phyloP scores from a whole-genome alignment of 2,888 invertebrate species.

The Pristionchus entomophagus region DNA sequence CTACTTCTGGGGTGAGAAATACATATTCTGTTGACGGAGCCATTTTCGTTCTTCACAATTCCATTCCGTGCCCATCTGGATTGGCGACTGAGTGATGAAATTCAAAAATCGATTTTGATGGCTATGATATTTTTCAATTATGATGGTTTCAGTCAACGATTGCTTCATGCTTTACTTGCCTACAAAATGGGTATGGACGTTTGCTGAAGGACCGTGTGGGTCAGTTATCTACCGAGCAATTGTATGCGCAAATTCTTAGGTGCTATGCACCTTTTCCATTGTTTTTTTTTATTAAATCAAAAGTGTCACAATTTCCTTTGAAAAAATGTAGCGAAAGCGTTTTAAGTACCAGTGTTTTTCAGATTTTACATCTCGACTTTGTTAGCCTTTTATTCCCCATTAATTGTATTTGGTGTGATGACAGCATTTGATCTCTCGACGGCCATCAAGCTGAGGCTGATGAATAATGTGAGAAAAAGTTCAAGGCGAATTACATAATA shows the following conservation, averaged over 20 bases:
- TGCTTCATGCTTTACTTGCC: constrained; percentile 56
- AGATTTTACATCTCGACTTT: constrained; percentile 48
- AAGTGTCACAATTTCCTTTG: too few species aligned
- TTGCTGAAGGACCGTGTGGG: constrained; percentile 41
- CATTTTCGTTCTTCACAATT: too few species aligned
- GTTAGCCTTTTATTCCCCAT: constrained; percentile 56
- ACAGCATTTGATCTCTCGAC: constrained; percentile 53
- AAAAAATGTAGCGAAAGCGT: too few species aligned
- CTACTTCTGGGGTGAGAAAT: constrained; percentile 56
- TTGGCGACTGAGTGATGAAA: too few species aligned
- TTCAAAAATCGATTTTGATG: too few species aligned
- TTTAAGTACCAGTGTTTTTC: background rate
- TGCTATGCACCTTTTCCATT: background rate
- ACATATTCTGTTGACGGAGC: background rate
- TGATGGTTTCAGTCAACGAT: constrained; percentile 11
- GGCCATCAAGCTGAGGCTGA: constrained; percentile 10
- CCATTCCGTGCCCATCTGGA: too few species aligned
- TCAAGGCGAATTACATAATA: too few species aligned
- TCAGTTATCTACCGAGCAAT: background rate
- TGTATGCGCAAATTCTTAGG: too few species aligned
- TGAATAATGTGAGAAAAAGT: constrained; percentile 13
- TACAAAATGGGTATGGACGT: constrained; percentile 53
- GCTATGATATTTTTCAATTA: too few species aligned
- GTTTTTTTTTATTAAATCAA: too few species aligned
- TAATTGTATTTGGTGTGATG: constrained; percentile 55